Conservation (phyloP, 2,797 vertebrate species). For the Heterohyrax brucei region DNA sequence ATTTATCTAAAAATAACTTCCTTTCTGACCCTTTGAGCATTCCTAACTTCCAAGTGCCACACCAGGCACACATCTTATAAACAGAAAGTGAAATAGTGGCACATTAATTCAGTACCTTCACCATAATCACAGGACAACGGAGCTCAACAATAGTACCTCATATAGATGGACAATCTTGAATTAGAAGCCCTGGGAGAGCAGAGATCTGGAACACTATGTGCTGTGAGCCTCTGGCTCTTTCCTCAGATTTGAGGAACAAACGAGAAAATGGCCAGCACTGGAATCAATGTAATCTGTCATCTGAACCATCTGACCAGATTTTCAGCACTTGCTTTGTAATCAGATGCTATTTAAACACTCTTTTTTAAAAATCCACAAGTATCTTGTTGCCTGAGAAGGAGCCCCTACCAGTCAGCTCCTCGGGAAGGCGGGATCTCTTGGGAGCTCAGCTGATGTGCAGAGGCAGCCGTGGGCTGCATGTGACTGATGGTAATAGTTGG, state of each 20-base stretch:
- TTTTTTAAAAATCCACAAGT: constrained; percentile 20
- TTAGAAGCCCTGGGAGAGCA: not conserved
- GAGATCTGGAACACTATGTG: not conserved
- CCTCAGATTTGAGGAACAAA: constrained; percentile 62
- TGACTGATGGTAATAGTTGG: not conserved
- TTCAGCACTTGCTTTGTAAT: constrained; percentile 42
- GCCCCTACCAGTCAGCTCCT: not conserved
- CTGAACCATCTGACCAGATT: constrained; percentile 55
- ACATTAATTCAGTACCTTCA: not conserved
- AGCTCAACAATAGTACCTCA: not conserved
- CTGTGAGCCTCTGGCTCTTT: constrained; percentile 17
- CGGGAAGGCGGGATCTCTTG: not conserved
- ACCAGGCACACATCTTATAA: constrained; percentile 34
- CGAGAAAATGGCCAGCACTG: constrained; percentile 49
- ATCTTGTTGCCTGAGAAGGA: not conserved
- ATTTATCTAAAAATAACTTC: constrained; percentile 47
- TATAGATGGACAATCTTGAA: not conserved
- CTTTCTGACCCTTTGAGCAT: constrained; percentile 36
- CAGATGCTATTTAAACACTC: constrained; percentile 47
- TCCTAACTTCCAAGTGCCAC: constrained; percentile 32
- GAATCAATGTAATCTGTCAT: not conserved
- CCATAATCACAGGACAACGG: not conserved
- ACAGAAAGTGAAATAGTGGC: constrained; percentile 46
- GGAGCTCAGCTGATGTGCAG: not conserved
- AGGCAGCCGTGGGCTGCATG: not conserved